Percentiles rank a stretch among this genome's conserved stretches.
These are phyloP conservation scores for Rhizoglyphus robini DNA, from an alignment of 1,140 invertebrate species.

Conservation along the genomic window DNA sequence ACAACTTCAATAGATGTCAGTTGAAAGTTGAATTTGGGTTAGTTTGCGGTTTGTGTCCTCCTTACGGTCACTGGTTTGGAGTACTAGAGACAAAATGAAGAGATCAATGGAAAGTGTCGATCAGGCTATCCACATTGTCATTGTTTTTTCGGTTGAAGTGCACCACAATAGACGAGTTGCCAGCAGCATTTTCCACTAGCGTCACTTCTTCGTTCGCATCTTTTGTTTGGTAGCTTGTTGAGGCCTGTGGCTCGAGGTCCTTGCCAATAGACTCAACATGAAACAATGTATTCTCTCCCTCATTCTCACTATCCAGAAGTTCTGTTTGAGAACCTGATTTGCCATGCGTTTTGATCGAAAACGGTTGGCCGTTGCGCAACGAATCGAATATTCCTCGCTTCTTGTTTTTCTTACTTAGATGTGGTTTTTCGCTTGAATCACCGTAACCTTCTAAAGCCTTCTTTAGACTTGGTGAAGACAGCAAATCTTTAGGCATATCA, in stretches of 20 bases:
- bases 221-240: too few species aligned
- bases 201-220: neutral
- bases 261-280: conserved; percentile 3
- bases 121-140: neutral
- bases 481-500: neutral
- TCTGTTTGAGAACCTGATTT: conserved; percentile 5
- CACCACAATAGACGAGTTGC: neutral
- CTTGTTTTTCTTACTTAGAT: neutral
- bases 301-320: neutral
- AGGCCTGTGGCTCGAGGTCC: too few species aligned
- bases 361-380: neutral
- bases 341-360: neutral
- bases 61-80: too few species aligned
- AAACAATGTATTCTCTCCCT: conserved; percentile 7
- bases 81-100: neutral
- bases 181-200: neutral
- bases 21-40: too few species aligned
- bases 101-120: neutral
- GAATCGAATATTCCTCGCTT: neutral
- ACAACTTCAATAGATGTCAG: too few species aligned
- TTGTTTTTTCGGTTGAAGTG: neutral
- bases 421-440: neutral
- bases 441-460: too few species aligned
- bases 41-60: too few species aligned
- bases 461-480: neutral